Base-by-base conservation (phyloP, 2,888 invertebrate genomes). In the Eupithecia exiguata region DNA sequence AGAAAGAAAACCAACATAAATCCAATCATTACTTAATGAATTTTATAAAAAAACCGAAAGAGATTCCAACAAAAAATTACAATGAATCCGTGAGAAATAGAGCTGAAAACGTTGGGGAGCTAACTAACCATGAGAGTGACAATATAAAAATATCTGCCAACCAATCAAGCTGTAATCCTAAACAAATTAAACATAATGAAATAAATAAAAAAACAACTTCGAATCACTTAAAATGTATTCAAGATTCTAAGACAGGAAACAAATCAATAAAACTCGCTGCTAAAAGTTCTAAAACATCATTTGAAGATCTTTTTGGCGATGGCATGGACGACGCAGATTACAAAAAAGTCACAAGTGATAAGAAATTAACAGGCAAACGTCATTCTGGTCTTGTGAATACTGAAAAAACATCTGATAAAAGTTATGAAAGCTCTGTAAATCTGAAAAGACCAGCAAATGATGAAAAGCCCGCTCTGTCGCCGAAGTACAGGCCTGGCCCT, bases 391-490 rank as follows among this genome's bases (percentile, higher is more conserved):
- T 1, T 25, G 25, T 5, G 3, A 58, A 58, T 25, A 25, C 25
- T 58, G 58, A 25, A 58, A 25, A 58, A 58, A 25, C 25, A 53
- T 21, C 21, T 10, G 53, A 53, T 10, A 53, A 53, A 53, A 21
- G 53, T 25, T 12, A 14, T 58, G 25, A 25, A 25, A 21, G 12
- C 25, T 58, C 58, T 21, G 12, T 12, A 12, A 58, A 25, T 25
- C 12, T 58, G 58, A 58, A 58, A 58, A 58, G 58, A 58, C 58
- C 58, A 58, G 58, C 58, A 25, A 58, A 58, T 58, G 25, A 58
- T 7, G 58, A 58, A 25, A 58, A 25, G 5, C 5, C 58, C 25
- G 5, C 14, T 58, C 10, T 53, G 4, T 53, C 10, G 21, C 49
- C 49, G 0, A 58, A 58, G 21, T 49, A 53, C 21, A 53, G 53